Percentiles rank a stretch among this genome's conserved stretches.
Evolutionary conservation across 1,140 invertebrate species (phyloP).

Genomic region (Habropoda laboriosa): DNA sequence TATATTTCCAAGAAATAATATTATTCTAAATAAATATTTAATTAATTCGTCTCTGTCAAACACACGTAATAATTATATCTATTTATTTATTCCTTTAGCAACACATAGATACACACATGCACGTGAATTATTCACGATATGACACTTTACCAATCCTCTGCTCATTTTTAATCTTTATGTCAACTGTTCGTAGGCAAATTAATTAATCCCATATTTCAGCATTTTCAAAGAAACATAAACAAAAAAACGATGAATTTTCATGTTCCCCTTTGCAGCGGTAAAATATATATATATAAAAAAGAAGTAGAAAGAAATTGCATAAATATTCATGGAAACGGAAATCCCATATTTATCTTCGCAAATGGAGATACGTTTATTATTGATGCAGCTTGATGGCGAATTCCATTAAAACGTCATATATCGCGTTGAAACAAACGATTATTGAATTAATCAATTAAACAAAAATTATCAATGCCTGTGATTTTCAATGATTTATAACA

Average conservation of each 20-base stretch:
- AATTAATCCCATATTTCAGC: not conserved
- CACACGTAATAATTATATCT: too few species aligned
- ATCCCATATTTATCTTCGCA: constrained; percentile 3
- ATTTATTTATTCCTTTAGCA: not conserved
- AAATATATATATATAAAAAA: not conserved
- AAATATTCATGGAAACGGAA: constrained; percentile 9
- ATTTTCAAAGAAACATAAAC: not conserved
- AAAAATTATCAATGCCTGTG: constrained; percentile 23
- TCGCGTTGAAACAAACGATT: constrained; percentile 15
- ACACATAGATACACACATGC: too few species aligned
- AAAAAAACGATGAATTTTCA: not conserved
- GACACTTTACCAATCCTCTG: not conserved
- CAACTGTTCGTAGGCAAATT: not conserved
- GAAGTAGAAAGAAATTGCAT: not conserved
- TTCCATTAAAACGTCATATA: constrained; percentile 38
- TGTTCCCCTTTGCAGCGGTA: not conserved
- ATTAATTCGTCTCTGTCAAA: too few species aligned
- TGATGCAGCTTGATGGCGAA: not conserved
- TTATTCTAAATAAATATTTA: too few species aligned
- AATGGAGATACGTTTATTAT: constrained; percentile 16
- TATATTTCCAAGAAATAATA: too few species aligned
- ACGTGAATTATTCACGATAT: not conserved
- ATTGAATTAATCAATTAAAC: constrained; percentile 51
- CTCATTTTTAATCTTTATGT: not conserved
- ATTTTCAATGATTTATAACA: constrained; percentile 14